Evolutionary conservation across 2,888 invertebrate genomes (phyloP).

Genomic region (Pristionchus exspectatus): DNA sequence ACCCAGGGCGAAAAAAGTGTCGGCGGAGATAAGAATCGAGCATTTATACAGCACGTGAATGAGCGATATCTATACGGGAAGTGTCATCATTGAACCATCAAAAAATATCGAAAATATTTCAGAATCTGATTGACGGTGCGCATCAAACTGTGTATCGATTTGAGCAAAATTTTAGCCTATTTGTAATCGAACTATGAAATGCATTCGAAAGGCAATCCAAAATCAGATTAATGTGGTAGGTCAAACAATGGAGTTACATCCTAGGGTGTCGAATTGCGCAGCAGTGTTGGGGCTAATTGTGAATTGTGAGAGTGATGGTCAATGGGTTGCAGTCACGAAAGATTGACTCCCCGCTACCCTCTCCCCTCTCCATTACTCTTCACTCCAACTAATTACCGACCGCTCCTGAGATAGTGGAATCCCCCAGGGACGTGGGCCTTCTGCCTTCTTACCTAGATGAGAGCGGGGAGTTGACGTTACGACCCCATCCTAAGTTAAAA

Average conservation of each 20-base stretch:
- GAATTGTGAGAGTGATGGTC: background rate
- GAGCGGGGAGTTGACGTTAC: slow-evolving; percentile 14
- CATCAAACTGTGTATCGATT: no score
- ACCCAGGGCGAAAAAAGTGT: background rate
- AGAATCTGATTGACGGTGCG: background rate
- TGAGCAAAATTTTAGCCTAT: no score
- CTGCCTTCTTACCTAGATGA: background rate
- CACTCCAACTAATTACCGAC: slow-evolving; percentile 41
- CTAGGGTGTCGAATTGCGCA: background rate
- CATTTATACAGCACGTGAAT: background rate
- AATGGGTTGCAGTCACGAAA: slow-evolving; percentile 42
- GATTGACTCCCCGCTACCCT: slow-evolving; percentile 38
- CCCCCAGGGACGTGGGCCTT: background rate
- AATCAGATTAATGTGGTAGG: no score
- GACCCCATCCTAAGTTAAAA: background rate
- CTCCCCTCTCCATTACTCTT: slow-evolving; percentile 15
- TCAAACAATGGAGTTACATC: background rate
- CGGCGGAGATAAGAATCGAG: background rate
- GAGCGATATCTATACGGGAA: background rate
- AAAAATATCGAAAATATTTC: background rate
- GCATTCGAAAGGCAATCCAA: background rate
- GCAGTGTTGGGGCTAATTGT: background rate
- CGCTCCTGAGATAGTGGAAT: slow-evolving; percentile 13
- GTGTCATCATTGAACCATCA: background rate
- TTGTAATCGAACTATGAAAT: background rate